Evolutionary conservation across 2,797 vertebrate species (phyloP), one percentile per base, ranked within the genome.

Genomic region (Calcarius lapponicus): DNA sequence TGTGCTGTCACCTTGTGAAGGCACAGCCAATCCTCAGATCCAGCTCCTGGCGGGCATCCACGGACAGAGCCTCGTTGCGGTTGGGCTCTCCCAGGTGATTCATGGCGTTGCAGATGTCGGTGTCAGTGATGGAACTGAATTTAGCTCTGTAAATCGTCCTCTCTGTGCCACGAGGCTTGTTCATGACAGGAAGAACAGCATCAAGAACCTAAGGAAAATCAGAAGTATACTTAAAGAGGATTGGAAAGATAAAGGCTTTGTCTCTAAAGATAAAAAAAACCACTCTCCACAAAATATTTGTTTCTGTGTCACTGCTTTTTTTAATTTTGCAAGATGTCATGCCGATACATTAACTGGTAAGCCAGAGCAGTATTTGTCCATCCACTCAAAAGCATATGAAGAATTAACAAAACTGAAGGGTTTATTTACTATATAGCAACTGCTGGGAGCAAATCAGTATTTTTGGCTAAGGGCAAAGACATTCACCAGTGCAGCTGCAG

Each of bases 101-200:
- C 99, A 99, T 99, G 92, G 99, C 99, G 2, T 98, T 98, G 95
- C 98, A 99, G 97, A 99, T 99, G 97, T 99, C 99, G 0, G 98
- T 99, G 97, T 99, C 99, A 0, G 99, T 99, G 96, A 99, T 99
- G 90, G 99, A 99, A 96, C 99, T 99, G 97, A 99, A 99, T 84
- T 98, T 99, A 76, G 99, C 99, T 60, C 99, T 98, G 78, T 98
- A 99, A 38, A 99, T 95, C 0, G 71, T 98, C 88, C 91, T 97
- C 80, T 99, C 99, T 0, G 94, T 93, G 22, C 95, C 53, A 9
- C 94, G 97, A 13, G 97, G 51, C 36, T 98, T 98, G 91, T 98
- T 99, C 99, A 99, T 99, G 57, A 99, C 98, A 0, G 99, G 99
- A 92, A 98, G 93, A 80, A 99, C 95, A 15, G 99, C 98, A 88